Evolutionary conservation across 2,888 invertebrate species (phyloP).

Genomic region (Dermolepida albohirtum): DNA sequence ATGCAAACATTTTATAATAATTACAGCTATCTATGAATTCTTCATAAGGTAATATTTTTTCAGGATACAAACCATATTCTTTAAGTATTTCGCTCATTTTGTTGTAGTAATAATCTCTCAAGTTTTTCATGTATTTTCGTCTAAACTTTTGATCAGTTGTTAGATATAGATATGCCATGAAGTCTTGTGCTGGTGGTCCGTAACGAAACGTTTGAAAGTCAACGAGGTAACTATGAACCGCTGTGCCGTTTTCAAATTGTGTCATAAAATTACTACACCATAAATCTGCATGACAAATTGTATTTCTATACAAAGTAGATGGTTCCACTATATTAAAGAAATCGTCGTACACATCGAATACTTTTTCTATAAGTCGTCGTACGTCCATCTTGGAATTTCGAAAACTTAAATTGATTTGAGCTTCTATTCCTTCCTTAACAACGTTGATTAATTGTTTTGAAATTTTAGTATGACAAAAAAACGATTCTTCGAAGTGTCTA

Average conservation of each 20-base stretch:
- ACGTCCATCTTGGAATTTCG: not conserved
- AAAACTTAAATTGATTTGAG: conserved; percentile 46
- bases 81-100: conserved; percentile 45
- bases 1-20: conserved; percentile 49
- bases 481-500: conserved; percentile 59
- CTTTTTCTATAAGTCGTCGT: not conserved
- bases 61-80: conserved; percentile 42
- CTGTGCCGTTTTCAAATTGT: conserved; percentile 45
- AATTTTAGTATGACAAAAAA: conserved; percentile 57
- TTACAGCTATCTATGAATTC: conserved; percentile 51
- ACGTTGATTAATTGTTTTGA: conserved; percentile 55
- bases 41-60: conserved; percentile 44
- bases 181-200: conserved; percentile 53
- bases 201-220: conserved; percentile 53
- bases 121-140: conserved; percentile 38
- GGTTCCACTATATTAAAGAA: conserved; percentile 49
- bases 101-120: conserved; percentile 48
- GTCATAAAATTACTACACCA: conserved; percentile 67
- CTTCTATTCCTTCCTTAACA: conserved; percentile 57
- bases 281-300: conserved; percentile 65
- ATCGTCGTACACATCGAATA: not conserved
- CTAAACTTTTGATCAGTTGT: conserved; percentile 47
- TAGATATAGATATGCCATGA: conserved; percentile 50
- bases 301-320: conserved; percentile 61
- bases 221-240: conserved; percentile 50